Conservation (phyloP, 2,888 invertebrate species). For the Cyrtodaria siliqua region DNA sequence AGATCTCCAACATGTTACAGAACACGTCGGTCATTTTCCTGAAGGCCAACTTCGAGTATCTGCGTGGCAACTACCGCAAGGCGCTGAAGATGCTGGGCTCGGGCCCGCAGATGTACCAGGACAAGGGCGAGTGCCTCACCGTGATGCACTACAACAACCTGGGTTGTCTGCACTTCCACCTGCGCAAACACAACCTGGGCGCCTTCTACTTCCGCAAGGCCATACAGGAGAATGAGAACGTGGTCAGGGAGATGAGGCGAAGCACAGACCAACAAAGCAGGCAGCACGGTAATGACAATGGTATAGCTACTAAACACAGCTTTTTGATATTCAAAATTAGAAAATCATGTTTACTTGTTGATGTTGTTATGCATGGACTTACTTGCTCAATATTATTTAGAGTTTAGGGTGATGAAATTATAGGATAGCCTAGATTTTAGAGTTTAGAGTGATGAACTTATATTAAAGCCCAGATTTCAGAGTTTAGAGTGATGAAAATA, state of each 20-base stretch:
- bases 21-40: constrained; percentile 88
- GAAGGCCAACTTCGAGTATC: constrained; percentile 89
- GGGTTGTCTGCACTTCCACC: constrained; percentile 92
- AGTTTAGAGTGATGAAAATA: no score
- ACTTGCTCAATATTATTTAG: no score
- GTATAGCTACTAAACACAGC: not conserved
- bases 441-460: no score
- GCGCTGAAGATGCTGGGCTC: constrained; percentile 88
- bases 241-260: constrained; percentile 75
- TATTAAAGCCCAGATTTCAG: no score
- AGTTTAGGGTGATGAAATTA: no score
- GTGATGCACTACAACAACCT: constrained; percentile 93
- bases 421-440: no score
- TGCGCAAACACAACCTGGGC: constrained; percentile 93
- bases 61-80: constrained; percentile 89
- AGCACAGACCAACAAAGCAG: constrained; percentile 69
- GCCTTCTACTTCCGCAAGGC: constrained; percentile 93
- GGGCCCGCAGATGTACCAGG: constrained; percentile 78
- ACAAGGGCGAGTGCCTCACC: constrained; percentile 89
- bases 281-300: constrained; percentile 44
- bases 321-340: no score
- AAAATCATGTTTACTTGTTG: no score
- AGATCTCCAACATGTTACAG: constrained; percentile 65
- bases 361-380: no score
- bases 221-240: constrained; percentile 90